Percentiles rank a stretch among this genome's conserved stretches.
These are phyloP conservation scores for Drosophila niveifrons DNA, from an alignment of 2,888 invertebrate genomes.

Conservation along the genomic window DNA sequence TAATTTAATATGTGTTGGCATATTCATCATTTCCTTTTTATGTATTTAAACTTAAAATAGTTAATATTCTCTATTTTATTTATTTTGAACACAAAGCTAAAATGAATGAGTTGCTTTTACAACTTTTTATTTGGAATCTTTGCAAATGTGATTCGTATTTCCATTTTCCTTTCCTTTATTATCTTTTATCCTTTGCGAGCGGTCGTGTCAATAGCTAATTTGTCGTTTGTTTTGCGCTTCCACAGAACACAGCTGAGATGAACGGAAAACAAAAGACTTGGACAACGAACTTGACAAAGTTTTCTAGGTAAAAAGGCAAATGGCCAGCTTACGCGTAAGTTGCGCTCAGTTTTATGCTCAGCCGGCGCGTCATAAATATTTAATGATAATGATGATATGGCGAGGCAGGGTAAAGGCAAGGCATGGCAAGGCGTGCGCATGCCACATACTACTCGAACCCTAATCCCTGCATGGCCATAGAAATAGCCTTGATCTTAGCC, in stretches of 20 bases:
- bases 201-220: background rate
- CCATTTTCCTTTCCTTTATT: background rate
- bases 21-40: no score
- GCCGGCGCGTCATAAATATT: conserved; percentile 74
- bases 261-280: conserved; percentile 60
- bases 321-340: conserved; percentile 41
- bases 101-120: background rate
- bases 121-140: background rate
- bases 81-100: no score
- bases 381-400: conserved; percentile 74
- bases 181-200: background rate
- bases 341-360: conserved; percentile 51
- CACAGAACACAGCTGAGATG: background rate
- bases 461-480: conserved; percentile 41
- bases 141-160: background rate
- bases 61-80: no score
- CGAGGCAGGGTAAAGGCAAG: conserved; percentile 15
- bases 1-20: no score
- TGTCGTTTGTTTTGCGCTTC: conserved; percentile 8
- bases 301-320: conserved; percentile 66
- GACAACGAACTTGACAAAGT: conserved; percentile 63
- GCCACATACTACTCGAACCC: conserved; percentile 44
- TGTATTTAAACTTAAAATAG: no score
- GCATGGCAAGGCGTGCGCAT: conserved; percentile 50
- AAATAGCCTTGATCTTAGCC: conserved; percentile 71